Conservation (phyloP, 2,888 invertebrate genomes). For the Sabatieria punctata region DNA sequence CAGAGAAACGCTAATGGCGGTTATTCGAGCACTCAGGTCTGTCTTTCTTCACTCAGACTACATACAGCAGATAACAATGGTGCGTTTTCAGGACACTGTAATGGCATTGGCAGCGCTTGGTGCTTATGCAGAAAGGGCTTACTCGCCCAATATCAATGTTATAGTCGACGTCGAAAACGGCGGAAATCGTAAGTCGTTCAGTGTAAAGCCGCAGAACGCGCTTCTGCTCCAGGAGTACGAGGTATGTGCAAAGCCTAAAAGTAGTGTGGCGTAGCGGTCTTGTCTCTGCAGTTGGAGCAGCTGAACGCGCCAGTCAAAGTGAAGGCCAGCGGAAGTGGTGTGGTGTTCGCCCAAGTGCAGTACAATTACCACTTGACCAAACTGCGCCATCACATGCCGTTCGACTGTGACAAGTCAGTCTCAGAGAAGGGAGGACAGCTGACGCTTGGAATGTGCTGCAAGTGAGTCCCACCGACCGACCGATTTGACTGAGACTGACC, state of each 20-base stretch:
- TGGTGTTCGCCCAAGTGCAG: slow-evolving; percentile 44
- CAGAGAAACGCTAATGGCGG: slow-evolving; percentile 54
- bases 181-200: slow-evolving; percentile 32
- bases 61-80: too few species aligned
- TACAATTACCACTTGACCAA: slow-evolving; percentile 59
- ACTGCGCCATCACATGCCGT: slow-evolving; percentile 22
- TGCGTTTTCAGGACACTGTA: slow-evolving; percentile 53
- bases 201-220: not conserved
- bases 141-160: slow-evolving; percentile 38
- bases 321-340: slow-evolving; percentile 59
- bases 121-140: slow-evolving; percentile 46
- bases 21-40: slow-evolving; percentile 52
- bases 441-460: slow-evolving; percentile 24
- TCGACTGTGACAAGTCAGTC: slow-evolving; percentile 17
- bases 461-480: slow-evolving; percentile 22
- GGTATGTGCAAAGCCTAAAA: slow-evolving; percentile 37
- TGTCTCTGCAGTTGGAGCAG: slow-evolving; percentile 15
- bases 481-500: too few species aligned
- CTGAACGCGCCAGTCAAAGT: slow-evolving; percentile 43
- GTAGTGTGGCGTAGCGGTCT: not conserved
- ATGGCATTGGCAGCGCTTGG: slow-evolving; percentile 54
- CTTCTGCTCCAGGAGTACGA: slow-evolving; percentile 62
- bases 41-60: too few species aligned
- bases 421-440: not conserved
- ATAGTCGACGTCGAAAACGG: slow-evolving; percentile 42